These are phyloP conservation scores for Esperia sulphurella DNA, from an alignment of 2,888 invertebrate genomes.

Conservation along the genomic window DNA sequence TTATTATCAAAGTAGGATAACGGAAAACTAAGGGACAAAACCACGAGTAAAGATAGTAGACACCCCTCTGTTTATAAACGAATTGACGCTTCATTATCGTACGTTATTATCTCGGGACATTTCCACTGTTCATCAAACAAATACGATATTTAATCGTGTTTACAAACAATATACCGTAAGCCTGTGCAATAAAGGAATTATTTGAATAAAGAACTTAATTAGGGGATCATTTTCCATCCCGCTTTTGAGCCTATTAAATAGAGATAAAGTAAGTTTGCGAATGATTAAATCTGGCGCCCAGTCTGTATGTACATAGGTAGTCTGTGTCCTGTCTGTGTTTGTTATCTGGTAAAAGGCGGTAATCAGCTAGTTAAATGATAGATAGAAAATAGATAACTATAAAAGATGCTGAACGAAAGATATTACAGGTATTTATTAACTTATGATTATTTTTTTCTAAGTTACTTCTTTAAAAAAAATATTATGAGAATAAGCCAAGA, in stretches of 20 bases:
- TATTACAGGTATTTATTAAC: too few relatives aligned
- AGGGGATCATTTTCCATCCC: conserved; percentile 6
- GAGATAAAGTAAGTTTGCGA: conserved; percentile 31
- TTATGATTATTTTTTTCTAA: too few relatives aligned
- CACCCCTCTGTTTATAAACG: conserved; percentile 7
- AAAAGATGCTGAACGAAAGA: too few relatives aligned
- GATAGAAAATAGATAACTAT: too few relatives aligned
- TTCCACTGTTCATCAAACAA: conserved; percentile 43
- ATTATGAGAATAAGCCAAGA: too few relatives aligned
- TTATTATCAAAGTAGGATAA: not conserved
- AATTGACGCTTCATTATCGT: conserved; percentile 4
- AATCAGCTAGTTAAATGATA: too few relatives aligned
- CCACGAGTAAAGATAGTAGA: not conserved
- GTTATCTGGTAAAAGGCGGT: not conserved
- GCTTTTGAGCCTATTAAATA: conserved; percentile 5
- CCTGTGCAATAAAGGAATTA: conserved; percentile 23
- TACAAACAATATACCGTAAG: conserved; percentile 27
- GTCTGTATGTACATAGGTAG: not conserved
- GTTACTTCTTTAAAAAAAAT: too few relatives aligned
- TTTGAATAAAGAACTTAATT: conserved; percentile 23
- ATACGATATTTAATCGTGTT: conserved; percentile 31
- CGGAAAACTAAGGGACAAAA: not conserved
- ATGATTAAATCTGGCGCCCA: conserved; percentile 35
- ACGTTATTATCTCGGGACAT: conserved; percentile 20
- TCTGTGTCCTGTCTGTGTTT: not conserved